These are phyloP conservation scores for Limanda limanda DNA, from an alignment of 2,113 vertebrate species.

Conservation along the genomic window DNA sequence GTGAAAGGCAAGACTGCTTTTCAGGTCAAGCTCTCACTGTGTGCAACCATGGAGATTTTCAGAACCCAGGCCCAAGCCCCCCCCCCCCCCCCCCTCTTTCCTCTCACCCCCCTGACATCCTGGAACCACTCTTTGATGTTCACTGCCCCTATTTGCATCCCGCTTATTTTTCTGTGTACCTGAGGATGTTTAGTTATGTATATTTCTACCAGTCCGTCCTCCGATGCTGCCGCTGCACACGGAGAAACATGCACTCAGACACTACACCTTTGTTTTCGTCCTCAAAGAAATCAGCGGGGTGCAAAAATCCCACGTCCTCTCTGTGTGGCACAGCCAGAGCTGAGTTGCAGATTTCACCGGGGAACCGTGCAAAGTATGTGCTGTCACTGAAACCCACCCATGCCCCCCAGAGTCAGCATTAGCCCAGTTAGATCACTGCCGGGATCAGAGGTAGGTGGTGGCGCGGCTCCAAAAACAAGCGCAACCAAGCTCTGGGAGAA, in stretches of 20 bases:
- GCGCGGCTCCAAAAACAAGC: slow-evolving; percentile 59
- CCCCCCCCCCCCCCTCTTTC: slow-evolving; percentile 29
- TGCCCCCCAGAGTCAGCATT: slow-evolving; percentile 33
- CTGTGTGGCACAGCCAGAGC: slow-evolving; percentile 36
- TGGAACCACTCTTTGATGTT: slow-evolving; percentile 70
- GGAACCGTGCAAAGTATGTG: slow-evolving; percentile 9
- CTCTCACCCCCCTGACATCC: slow-evolving; percentile 64
- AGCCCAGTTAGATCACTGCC: slow-evolving; percentile 62
- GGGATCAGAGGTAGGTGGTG: slow-evolving; percentile 16
- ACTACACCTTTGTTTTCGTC: slow-evolving; percentile 43
- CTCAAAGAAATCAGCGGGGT: slow-evolving; percentile 39
- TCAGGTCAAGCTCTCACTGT: slow-evolving; percentile 61
- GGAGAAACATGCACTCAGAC: slow-evolving; percentile 22
- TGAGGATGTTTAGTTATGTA: slow-evolving; percentile 70
- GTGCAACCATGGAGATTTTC: slow-evolving; percentile 52
- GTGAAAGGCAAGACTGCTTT: slow-evolving; percentile 68
- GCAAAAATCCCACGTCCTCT: slow-evolving; percentile 38
- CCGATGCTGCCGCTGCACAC: not conserved
- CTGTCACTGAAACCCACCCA: slow-evolving; percentile 28
- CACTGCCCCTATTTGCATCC: slow-evolving; percentile 32
- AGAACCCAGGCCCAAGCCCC: not conserved
- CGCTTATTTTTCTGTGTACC: slow-evolving; percentile 61
- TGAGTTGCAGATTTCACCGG: slow-evolving; percentile 56
- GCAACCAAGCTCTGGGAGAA: slow-evolving; percentile 21
- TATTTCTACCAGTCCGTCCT: slow-evolving; percentile 37